These are phyloP conservation scores for Leucoraja ocellata DNA, from an alignment of 2,797 vertebrate genomes.

Conservation along the genomic window DNA sequence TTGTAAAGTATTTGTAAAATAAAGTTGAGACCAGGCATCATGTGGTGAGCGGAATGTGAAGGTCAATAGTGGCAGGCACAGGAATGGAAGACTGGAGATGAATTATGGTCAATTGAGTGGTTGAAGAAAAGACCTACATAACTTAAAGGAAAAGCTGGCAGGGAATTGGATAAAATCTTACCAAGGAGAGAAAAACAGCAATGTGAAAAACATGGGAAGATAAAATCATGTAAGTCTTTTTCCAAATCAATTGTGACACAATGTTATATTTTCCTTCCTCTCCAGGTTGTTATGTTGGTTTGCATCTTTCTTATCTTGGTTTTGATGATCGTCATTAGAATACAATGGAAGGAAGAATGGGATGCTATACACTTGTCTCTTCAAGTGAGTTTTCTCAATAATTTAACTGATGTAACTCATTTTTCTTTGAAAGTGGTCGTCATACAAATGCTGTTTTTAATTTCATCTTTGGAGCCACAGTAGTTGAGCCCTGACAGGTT, in stretches of 20 bases:
- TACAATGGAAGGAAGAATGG: conserved; percentile 20
- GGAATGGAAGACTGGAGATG: not conserved
- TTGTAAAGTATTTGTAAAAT: too few relatives aligned
- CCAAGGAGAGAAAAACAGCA: not conserved
- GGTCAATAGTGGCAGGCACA: not conserved
- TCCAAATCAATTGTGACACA: not conserved
- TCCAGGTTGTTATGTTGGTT: not conserved
- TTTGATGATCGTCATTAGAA: not conserved
- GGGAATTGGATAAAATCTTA: too few relatives aligned
- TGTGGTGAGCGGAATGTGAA: not conserved
- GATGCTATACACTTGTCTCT: not conserved
- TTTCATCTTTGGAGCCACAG: not conserved
- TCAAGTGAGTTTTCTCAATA: conserved; percentile 24
- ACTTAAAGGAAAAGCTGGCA: too few relatives aligned
- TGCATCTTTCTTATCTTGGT: not conserved
- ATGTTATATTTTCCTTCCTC: not conserved
- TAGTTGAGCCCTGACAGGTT: not conserved
- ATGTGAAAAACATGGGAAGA: not conserved
- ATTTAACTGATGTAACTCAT: not conserved
- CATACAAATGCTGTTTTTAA: not conserved
- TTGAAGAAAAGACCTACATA: too few relatives aligned
- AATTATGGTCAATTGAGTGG: not conserved
- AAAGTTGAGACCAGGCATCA: too few relatives aligned
- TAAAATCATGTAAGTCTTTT: not conserved
- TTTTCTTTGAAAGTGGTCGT: not conserved